Conservation (phyloP, 2,888 invertebrate species). For the Synergus laeviventris region DNA sequence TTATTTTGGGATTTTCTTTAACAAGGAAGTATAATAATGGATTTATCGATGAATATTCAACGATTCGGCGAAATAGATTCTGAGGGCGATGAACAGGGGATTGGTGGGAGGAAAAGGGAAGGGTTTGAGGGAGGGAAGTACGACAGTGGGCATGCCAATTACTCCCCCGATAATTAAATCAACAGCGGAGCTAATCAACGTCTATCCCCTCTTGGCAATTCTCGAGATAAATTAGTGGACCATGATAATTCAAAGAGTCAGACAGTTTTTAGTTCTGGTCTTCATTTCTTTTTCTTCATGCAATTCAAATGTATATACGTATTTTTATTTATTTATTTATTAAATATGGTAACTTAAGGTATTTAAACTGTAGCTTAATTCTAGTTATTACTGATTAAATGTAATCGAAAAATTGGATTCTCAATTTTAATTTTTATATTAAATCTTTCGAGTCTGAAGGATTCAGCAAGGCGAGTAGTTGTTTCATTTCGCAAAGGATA, state of each 20-base stretch:
- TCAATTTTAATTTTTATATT: neutral
- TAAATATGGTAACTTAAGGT: too few species aligned
- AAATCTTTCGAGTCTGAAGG: neutral
- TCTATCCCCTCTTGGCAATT: constrained; percentile 51
- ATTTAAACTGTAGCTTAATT: too few species aligned
- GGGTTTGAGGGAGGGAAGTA: constrained; percentile 42
- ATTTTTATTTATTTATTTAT: too few species aligned
- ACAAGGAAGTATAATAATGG: constrained; percentile 40
- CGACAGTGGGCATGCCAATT: constrained; percentile 71
- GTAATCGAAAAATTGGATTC: neutral
- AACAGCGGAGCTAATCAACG: constrained; percentile 73
- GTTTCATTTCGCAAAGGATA: constrained; percentile 20
- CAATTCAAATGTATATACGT: neutral
- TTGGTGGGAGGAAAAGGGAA: constrained; percentile 39
- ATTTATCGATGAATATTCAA: constrained; percentile 74
- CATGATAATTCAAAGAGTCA: constrained; percentile 38
- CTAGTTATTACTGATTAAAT: too few species aligned
- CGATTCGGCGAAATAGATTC: constrained; percentile 65
- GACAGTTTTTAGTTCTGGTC: neutral
- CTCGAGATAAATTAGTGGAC: constrained; percentile 57
- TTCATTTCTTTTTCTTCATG: neutral
- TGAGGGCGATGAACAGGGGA: constrained; percentile 44
- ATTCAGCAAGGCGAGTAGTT: neutral
- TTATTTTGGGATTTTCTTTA: neutral
- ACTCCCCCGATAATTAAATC: constrained; percentile 74